These are phyloP conservation scores for Porites rus DNA, from an alignment of 92 coral and sea anemone species.

Conservation along the genomic window DNA sequence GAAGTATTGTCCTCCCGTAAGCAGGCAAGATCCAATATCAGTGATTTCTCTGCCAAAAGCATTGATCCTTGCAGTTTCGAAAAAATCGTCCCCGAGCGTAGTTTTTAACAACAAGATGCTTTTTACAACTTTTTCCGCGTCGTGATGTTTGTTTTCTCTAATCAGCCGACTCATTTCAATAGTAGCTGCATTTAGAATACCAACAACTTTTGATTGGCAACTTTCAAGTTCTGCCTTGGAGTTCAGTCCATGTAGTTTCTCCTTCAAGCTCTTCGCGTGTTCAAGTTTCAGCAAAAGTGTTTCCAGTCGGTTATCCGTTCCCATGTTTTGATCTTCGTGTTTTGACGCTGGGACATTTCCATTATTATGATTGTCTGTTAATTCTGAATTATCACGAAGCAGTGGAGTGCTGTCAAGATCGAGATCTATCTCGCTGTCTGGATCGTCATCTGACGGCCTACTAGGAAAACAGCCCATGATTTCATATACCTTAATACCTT, in stretches of 20 bases:
- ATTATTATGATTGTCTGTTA: background rate
- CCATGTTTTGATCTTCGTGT: background rate
- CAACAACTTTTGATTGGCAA: slow-evolving; percentile 59
- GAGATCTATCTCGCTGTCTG: background rate
- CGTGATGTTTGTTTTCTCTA: slow-evolving; percentile 49
- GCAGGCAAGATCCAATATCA: slow-evolving; percentile 57
- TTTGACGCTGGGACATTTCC: background rate
- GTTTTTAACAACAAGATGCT: slow-evolving; percentile 57
- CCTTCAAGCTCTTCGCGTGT: slow-evolving; percentile 57
- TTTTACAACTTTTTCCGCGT: slow-evolving; percentile 77
- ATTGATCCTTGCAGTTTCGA: slow-evolving; percentile 68
- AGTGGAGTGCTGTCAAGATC: slow-evolving; percentile 39
- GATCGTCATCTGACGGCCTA: background rate
- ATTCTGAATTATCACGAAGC: slow-evolving; percentile 23
- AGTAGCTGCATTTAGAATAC: slow-evolving; percentile 68
- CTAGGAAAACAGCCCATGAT: slow-evolving; percentile 49
- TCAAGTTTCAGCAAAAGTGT: slow-evolving; percentile 57
- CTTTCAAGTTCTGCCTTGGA: slow-evolving; percentile 31
- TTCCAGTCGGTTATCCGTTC: slow-evolving; percentile 35
- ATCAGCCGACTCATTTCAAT: slow-evolving; percentile 74
- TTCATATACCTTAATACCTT: background rate
- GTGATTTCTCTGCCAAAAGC: slow-evolving; percentile 85
- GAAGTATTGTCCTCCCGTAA: slow-evolving; percentile 85
- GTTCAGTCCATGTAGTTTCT: background rate
- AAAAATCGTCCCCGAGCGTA: slow-evolving; percentile 65